Base-by-base conservation (phyloP, 2,113 vertebrate species). In the Typhlomys cinereus region DNA sequence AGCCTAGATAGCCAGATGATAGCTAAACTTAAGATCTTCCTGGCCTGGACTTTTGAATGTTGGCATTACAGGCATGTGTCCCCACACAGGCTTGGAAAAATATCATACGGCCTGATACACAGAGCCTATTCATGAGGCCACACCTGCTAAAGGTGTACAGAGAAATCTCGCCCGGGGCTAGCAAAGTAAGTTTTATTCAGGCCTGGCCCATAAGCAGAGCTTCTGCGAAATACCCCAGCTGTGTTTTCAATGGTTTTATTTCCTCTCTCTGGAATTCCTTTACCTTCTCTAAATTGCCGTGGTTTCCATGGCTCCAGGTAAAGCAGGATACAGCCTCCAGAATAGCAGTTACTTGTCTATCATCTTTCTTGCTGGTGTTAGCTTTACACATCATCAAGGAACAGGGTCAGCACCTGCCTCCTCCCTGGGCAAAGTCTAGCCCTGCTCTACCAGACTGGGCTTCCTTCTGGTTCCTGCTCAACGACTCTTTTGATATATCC, bases 111-210 rank as follows among this genome's bases (percentile, higher is more conserved):
- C 70, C 64, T 62, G 5, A 66, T 81, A n/a, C 11, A 44, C 46
- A 79, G 31, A 34, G 18, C 73, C 64, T 69, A 21, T 71, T 90
- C 92, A 81, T 39, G 27, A 78, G 34, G 36, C 15, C 41, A 15
- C 62, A 46, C 17, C 39, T 82, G 50, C 46, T 21, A 1, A 31
- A 21, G 8, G 29, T 76, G 15, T 81, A 36, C 36, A 34, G 54
- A 70, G 61, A 76, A 66, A 85, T 14, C 46, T 74, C 20, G 23
- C 74, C 57, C 12, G 62, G 48, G 39, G 27, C 21, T 73, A n/a
- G 86, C 64, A 75, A 20, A 15, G 64, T 82, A 66, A 23, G 25
- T 62, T 94, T 90, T 74, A 34, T 79, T 93, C 69, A 71, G 66
- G 39, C 52, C 79, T 48, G 74, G 23, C 18, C 84, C 44, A 29